phyloP scores from a whole-genome alignment of 2,113 vertebrate species.

The Geococcyx californianus region DNA sequence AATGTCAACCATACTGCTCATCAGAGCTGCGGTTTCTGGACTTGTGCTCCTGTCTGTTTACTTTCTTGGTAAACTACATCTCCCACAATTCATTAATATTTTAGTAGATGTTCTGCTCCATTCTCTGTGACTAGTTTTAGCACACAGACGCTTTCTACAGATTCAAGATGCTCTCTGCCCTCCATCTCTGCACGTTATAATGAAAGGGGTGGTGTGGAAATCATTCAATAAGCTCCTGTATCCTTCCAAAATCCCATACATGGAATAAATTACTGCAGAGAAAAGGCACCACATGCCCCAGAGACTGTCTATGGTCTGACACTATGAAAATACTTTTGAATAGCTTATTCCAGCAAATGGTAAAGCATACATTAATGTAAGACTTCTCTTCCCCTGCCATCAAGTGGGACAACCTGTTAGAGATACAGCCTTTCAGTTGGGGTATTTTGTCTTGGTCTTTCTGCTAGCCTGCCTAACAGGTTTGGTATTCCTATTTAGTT shows the following conservation, averaged over 20 bases:
- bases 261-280: not conserved
- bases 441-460: not conserved
- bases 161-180: conserved; percentile 18
- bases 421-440: not conserved
- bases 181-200: not conserved
- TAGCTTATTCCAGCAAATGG: not conserved
- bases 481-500: not conserved
- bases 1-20: not conserved
- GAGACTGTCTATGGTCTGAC: not conserved
- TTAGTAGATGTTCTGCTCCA: not conserved
- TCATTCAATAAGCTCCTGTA: not conserved
- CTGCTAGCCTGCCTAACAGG: not conserved
- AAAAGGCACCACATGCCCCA: not conserved
- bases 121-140: not conserved
- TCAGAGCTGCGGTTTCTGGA: not conserved
- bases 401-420: not conserved
- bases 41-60: not conserved
- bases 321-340: not conserved
- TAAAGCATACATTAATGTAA: not conserved
- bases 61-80: not conserved
- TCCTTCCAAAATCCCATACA: not conserved
- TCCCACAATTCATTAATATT: not conserved
- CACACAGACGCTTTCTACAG: not conserved
- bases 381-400: not conserved
- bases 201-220: not conserved